These are phyloP conservation scores for Caenorhabditis drosophilae DNA, from an alignment of 2,888 invertebrate species.

Conservation along the genomic window DNA sequence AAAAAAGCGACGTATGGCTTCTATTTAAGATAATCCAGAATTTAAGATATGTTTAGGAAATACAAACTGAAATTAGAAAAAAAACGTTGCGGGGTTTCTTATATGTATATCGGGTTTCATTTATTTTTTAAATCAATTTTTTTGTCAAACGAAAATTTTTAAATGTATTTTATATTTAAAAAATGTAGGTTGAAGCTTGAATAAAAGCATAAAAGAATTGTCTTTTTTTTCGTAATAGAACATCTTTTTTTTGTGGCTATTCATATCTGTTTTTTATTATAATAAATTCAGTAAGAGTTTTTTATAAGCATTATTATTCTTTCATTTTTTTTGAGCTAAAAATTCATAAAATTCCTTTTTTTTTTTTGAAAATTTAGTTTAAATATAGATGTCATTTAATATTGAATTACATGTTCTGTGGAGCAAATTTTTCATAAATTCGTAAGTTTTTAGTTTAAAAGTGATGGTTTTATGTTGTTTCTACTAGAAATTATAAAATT, in stretches of 20 bases:
- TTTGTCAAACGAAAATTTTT: too few relatives aligned
- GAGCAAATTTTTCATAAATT: conserved; percentile 7
- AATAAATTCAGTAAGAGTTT: too few relatives aligned
- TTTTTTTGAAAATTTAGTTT: background rate
- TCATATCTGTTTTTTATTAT: too few relatives aligned
- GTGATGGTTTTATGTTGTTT: background rate
- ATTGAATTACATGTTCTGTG: conserved; percentile 39
- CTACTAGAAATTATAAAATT: too few relatives aligned
- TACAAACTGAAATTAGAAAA: too few relatives aligned
- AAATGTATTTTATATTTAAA: background rate
- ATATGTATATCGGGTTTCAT: too few relatives aligned
- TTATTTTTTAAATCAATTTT: too few relatives aligned
- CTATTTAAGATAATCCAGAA: too few relatives aligned
- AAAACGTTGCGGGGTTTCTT: too few relatives aligned
- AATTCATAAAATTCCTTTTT: background rate
- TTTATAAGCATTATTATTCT: background rate
- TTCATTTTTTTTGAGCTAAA: background rate
- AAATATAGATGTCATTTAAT: conserved; percentile 17
- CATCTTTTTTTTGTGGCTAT: too few relatives aligned
- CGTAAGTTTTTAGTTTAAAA: background rate
- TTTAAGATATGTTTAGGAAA: too few relatives aligned
- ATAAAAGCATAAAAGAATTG: background rate
- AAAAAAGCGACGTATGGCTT: too few relatives aligned
- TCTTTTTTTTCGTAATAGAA: background rate
- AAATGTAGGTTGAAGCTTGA: background rate